phyloP scores from a whole-genome alignment of 2,888 invertebrate species.

The Criorhina ranunculi region DNA sequence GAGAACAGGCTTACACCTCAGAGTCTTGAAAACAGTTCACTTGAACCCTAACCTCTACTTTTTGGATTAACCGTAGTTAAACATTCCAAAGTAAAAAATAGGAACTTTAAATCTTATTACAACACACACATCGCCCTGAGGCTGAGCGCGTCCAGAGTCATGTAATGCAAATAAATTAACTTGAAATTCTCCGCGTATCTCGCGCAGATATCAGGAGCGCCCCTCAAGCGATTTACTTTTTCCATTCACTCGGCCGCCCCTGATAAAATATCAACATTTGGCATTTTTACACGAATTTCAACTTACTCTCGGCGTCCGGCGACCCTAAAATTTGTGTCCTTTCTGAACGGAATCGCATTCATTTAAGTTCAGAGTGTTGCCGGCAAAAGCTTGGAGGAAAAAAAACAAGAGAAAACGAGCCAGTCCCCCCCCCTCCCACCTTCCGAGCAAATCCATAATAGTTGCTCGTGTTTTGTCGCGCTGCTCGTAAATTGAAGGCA shows the following conservation, averaged over 20 bases:
- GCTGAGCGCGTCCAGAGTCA: not conserved
- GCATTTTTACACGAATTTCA: slow-evolving; percentile 21
- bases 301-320: slow-evolving; percentile 34
- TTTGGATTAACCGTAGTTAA: too few species aligned
- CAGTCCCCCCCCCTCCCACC: not conserved
- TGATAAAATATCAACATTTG: slow-evolving; percentile 9
- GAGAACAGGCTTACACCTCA: too few species aligned
- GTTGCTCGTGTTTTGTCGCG: slow-evolving; percentile 20
- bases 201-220: not conserved
- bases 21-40: too few species aligned
- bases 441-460: not conserved
- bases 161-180: not conserved
- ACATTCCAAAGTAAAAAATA: too few species aligned
- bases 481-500: slow-evolving; percentile 23
- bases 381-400: not conserved
- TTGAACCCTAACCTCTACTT: too few species aligned
- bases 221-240: not conserved
- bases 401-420: not conserved
- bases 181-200: slow-evolving; percentile 1
- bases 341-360: slow-evolving; percentile 34
- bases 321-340: slow-evolving; percentile 35
- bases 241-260: not conserved
- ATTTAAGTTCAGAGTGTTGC: slow-evolving; percentile 18
- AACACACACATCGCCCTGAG: not conserved
- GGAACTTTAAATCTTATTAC: not conserved